phyloP scores from a whole-genome alignment of 2,888 invertebrate genomes.

The Corbicula japonica region DNA sequence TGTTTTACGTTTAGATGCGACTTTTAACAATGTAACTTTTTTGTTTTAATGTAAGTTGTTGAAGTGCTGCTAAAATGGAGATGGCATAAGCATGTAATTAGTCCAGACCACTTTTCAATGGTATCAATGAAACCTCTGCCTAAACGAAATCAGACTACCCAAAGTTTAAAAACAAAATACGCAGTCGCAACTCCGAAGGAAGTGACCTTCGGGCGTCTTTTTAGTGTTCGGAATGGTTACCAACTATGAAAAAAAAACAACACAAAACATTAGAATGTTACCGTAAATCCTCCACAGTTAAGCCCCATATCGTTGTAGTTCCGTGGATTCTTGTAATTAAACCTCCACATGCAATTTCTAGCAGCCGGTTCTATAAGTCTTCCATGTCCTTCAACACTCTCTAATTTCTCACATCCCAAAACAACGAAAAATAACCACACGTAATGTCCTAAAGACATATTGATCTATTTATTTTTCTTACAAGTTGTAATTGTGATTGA shows the following conservation, averaged over 20 bases:
- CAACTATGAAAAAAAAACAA: background rate
- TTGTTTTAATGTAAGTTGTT: background rate
- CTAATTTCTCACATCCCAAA: too few relatives aligned
- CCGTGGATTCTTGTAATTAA: conserved; percentile 60
- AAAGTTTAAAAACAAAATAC: background rate
- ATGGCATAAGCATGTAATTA: background rate
- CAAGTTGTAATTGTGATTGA: too few relatives aligned
- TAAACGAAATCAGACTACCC: background rate
- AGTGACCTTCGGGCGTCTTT: background rate
- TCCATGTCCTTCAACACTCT: too few relatives aligned
- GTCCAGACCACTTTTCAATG: background rate
- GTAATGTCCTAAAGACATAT: too few relatives aligned
- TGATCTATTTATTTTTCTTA: too few relatives aligned
- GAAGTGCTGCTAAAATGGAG: background rate
- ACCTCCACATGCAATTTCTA: conserved; percentile 64
- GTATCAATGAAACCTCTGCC: background rate
- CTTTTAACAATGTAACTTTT: too few relatives aligned
- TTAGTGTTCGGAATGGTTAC: background rate
- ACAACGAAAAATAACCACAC: too few relatives aligned
- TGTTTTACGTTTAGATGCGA: too few relatives aligned
- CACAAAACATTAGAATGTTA: conserved; percentile 8
- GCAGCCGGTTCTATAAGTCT: conserved; percentile 62
- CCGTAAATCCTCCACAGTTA: conserved; percentile 69
- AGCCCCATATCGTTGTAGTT: conserved; percentile 69
- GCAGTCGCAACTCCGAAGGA: background rate